Evolutionary conservation across 1,140 invertebrate species (phyloP), one percentile per base, ranked within the genome.

Genomic region (Heterodera carotae): DNA sequence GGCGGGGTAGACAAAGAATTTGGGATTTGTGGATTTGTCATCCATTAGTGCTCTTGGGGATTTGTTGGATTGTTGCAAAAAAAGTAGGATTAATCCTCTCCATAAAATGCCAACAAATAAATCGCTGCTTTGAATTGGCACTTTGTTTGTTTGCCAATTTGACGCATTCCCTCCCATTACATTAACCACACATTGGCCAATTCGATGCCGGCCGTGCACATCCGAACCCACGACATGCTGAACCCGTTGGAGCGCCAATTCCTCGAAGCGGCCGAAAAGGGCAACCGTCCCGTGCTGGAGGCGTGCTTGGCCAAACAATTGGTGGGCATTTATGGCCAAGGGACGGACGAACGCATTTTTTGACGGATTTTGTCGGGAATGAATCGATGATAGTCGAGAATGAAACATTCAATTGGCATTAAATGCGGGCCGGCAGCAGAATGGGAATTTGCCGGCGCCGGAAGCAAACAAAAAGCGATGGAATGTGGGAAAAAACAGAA

Each of bases 231-330:
- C 60, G 77, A 78, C 60, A 78, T 78, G 77, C 56, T 78, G 27
- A 78, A 62, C 60, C 77, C 77, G 4, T 15, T 59, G 33, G 77
- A 78, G 69, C 62, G 77, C 7, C 56, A 77, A 36, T 91, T 91
- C 81, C 84, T 91, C 69, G 91, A 91, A 78, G 90, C 90, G 0
- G 91, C 89, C 6, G 91, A 91, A 79, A 84, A 89, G 31, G 90
- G 90, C 36, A 90, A 91, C 80, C 89, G 89, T 70, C 89, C 89
- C 53, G 90, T 89, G 8, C 87, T 91, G 83, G 85, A 89, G 31
- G 80, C 90, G 7, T 90, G 90, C 79, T 87, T 91, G 7, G 84
- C 87, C 59, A 85, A 87, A 8, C 86, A 88, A 67, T 81, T 36
- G 71, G 69, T 66, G 62, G 62, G 33, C 29, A 66, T n/a, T n/a